Evolutionary conservation across 1,140 invertebrate genomes (phyloP).

Genomic region (Sitobion miscanthi): DNA sequence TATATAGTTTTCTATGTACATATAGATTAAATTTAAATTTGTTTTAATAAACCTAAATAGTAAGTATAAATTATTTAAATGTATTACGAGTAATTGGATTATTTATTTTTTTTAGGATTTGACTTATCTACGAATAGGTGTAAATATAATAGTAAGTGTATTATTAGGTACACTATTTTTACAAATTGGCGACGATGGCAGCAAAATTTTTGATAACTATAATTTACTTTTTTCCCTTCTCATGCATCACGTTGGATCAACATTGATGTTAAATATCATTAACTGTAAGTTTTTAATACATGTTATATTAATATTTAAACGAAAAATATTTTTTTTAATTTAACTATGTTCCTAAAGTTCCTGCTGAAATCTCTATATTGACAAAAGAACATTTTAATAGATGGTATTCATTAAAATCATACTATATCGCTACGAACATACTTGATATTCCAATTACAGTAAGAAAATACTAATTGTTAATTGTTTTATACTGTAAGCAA

Average conservation of each 20-base stretch:
- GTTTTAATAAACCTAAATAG: background rate
- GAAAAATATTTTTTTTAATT: background rate
- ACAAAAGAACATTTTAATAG: slow-evolving; percentile 93
- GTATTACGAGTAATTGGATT: background rate
- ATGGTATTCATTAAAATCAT: slow-evolving; percentile 95
- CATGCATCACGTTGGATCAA: slow-evolving; percentile 84
- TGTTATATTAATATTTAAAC: background rate
- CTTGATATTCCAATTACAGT: slow-evolving; percentile 80
- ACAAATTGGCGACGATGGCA: slow-evolving; percentile 73
- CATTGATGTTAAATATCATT: slow-evolving; percentile 84
- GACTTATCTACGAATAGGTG: slow-evolving; percentile 81
- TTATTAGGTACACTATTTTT: slow-evolving; percentile 78
- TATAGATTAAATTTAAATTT: background rate
- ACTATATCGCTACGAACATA: slow-evolving; percentile 86
- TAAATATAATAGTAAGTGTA: slow-evolving; percentile 75
- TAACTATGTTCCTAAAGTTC: slow-evolving; percentile 69
- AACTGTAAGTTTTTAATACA: slow-evolving; percentile 70
- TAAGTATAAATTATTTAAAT: background rate
- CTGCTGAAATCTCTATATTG: slow-evolving; percentile 88
- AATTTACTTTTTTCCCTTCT: slow-evolving; percentile 81
- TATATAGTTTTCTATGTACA: background rate
- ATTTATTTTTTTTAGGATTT: slow-evolving; percentile 74
- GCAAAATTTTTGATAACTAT: slow-evolving; percentile 79
- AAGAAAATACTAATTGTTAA: slow-evolving; percentile 61
- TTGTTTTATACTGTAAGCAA: background rate